Percentiles rank a stretch among this genome's conserved stretches.
Conservation (phyloP, 1,140 invertebrate genomes). For the Coptotermes formosanus region DNA sequence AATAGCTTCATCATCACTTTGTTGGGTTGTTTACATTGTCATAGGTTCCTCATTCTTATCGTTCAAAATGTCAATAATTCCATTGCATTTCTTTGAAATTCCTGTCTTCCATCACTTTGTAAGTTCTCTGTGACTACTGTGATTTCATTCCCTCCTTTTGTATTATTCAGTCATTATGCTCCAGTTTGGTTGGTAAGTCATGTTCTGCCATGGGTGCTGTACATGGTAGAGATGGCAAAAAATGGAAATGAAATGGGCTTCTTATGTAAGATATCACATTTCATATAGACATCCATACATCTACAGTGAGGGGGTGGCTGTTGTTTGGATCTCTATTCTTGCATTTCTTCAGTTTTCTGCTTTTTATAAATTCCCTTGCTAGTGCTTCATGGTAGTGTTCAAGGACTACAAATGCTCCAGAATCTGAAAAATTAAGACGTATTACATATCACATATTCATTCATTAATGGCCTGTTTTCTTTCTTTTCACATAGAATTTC, state of each 20-base stretch:
- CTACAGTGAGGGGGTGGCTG: not conserved
- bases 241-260: not conserved
- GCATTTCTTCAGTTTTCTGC: not conserved
- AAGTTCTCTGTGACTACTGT: too few species aligned
- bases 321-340: not conserved
- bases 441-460: not conserved
- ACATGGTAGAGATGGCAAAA: not conserved
- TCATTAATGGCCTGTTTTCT: too few species aligned
- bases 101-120: too few species aligned
- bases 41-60: too few species aligned
- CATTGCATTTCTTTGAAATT: too few species aligned
- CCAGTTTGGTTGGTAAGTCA: too few species aligned
- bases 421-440: not conserved
- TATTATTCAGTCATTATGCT: too few species aligned
- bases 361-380: not conserved
- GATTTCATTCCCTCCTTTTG: too few species aligned
- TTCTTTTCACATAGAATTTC: too few species aligned
- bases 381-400: not conserved
- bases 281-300: not conserved
- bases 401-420: conserved; percentile 2
- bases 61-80: too few species aligned
- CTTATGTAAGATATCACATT: not conserved
- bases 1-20: too few species aligned
- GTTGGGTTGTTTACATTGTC: too few species aligned
- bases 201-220: not conserved